phyloP scores from a whole-genome alignment of 2,797 vertebrate genomes.

The Girardinus metallicus region DNA sequence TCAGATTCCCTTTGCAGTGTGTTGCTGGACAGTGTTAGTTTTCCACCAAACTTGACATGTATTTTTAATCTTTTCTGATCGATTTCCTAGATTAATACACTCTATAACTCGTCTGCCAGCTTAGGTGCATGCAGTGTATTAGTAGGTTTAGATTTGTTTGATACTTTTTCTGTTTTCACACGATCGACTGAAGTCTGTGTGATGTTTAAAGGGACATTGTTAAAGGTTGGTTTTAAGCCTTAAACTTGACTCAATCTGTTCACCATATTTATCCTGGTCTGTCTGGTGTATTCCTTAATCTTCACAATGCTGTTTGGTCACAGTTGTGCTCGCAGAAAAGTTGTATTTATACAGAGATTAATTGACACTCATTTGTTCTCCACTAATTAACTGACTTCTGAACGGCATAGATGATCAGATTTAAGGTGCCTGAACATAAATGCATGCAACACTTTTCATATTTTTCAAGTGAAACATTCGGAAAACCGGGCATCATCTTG shows the following conservation, averaged over 20 bases:
- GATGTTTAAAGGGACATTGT: not conserved
- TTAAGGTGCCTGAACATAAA: not conserved
- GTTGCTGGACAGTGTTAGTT: not conserved
- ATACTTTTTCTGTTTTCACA: not conserved
- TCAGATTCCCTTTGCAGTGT: not conserved
- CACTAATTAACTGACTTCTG: not conserved
- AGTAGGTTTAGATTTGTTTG: not conserved
- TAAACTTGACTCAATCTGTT: not conserved
- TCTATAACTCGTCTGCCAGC: not conserved
- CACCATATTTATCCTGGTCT: not conserved
- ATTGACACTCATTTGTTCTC: not conserved
- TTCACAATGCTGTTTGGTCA: not conserved
- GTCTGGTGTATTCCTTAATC: not conserved
- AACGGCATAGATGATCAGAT: not conserved
- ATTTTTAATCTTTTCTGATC: not conserved
- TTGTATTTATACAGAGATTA: not conserved
- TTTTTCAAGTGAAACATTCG: not conserved
- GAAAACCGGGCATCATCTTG: not conserved
- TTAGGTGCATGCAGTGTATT: not conserved
- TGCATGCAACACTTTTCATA: not conserved
- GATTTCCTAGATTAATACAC: not conserved
- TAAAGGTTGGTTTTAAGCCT: not conserved
- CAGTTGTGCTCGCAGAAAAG: not conserved
- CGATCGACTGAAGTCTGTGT: not conserved
- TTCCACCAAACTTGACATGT: not conserved